Evolutionary conservation across 1,140 invertebrate genomes (phyloP).

Genomic region (Zophobas atratus): DNA sequence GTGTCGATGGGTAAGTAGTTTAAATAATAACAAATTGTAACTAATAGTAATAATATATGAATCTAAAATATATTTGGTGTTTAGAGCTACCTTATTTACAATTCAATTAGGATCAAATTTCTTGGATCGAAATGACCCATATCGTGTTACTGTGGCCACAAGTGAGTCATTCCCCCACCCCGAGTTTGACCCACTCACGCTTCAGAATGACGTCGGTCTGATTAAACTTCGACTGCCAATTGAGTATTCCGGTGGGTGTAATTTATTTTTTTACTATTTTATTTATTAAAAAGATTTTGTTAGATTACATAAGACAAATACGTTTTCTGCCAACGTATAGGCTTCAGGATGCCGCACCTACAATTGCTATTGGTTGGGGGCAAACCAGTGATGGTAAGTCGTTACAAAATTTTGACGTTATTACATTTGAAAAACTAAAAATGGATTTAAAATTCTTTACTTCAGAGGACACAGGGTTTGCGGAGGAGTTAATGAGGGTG

Average conservation of each 20-base stretch:
- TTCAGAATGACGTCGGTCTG: conserved; percentile 16
- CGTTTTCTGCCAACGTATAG: neutral
- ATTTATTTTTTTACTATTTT: neutral
- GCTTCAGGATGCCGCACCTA: neutral
- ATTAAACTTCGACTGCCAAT: neutral
- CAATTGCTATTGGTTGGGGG: conserved; percentile 3
- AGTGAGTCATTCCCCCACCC: neutral
- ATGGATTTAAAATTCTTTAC: neutral
- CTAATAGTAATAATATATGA: neutral
- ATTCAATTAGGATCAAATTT: conserved; percentile 21
- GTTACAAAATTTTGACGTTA: neutral
- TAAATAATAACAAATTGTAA: neutral
- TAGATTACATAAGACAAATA: conserved; percentile 9
- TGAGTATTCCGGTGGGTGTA: too few relatives aligned
- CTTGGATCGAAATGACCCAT: neutral
- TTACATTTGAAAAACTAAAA: neutral
- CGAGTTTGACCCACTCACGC: conserved; percentile 5
- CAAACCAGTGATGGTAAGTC: conserved; percentile 8
- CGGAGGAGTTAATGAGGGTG: neutral
- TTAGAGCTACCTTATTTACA: conserved; percentile 1
- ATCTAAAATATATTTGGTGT: neutral
- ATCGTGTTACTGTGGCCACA: neutral
- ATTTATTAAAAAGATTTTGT: neutral
- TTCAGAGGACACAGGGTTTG: neutral
- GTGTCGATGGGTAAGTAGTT: conserved; percentile 7